Evolutionary conservation across 2,888 invertebrate genomes (phyloP).

Genomic region (Diachrysia chrysitis): DNA sequence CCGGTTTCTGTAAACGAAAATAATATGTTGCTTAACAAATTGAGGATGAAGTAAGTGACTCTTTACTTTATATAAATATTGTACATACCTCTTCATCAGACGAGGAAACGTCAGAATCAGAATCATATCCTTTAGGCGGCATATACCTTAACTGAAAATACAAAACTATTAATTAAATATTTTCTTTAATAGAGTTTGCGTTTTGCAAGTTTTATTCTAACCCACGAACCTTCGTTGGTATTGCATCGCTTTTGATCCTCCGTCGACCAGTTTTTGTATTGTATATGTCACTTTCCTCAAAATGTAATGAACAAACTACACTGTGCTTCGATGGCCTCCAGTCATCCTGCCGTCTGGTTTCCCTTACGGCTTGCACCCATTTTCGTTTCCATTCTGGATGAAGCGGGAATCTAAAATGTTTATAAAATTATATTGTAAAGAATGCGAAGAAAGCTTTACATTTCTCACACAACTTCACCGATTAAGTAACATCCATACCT

Average conservation of each 20-base stretch:
- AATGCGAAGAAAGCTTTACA: not conserved
- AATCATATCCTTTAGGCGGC: not conserved
- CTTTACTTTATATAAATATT: not conserved
- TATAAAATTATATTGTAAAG: not conserved
- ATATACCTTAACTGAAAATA: not conserved
- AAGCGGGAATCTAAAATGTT: not conserved
- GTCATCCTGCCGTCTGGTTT: not conserved
- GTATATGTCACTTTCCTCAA: not conserved
- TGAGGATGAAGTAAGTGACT: not conserved
- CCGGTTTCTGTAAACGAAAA: not conserved
- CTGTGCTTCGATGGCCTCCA: conserved; percentile 3
- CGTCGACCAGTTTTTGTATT: not conserved
- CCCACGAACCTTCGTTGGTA: not conserved
- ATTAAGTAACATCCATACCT: not conserved
- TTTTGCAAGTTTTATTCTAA: not conserved
- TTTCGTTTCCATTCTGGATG: not conserved
- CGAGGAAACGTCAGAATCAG: not conserved
- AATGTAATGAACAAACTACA: conserved; percentile 2
- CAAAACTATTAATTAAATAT: not conserved
- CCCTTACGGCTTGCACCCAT: not conserved
- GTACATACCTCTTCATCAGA: not conserved
- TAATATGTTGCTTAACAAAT: not conserved
- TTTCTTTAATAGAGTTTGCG: not conserved
- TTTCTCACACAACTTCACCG: not conserved
- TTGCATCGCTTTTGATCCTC: not conserved